Base-by-base conservation (phyloP, 2,888 invertebrate genomes). In the Agrochola circellaris region DNA sequence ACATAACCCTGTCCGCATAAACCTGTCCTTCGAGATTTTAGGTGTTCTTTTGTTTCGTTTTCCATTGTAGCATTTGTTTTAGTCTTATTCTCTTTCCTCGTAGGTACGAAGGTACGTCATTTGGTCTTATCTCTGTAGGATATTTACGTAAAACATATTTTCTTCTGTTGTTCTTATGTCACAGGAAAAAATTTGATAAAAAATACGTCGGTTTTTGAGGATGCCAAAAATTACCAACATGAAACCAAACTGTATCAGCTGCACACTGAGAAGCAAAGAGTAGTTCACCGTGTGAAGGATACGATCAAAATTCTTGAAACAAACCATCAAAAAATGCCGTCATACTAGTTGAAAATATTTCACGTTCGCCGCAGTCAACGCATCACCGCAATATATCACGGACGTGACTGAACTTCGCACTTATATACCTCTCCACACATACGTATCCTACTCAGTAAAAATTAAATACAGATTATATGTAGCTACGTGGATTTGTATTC, bases 271-370 rank as follows among this genome's bases (percentile, higher is more conserved):
- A 26, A 70, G 15, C 9, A n/a, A 34, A 58, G 6, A 45, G 9
- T 3, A 60, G n/a, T 51, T 45, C 30, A 11, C 15, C 42, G 58
- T n/a, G 38, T 38, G 20, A 64, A 9, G 26, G 30, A 73, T 69
- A 34, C 20, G 17, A 82, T 62, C 48, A 67, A 54, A 73, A 73
- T 54, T 68, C 51, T 11, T 54, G 26, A 8, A 62, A 65, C 42
- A 30, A 58, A 38, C 15, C 42, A 34, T 71, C 34, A 42, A 66
- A 64, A 56, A 69, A 34, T 72, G 38, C 70, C 60, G 54, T 79
- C 73, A 42, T 42, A 42, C 45, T 70, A 34, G 70, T 67, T 60
- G 23, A 42, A 71, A 58, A 73, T 75, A 75, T 75, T 73, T 71
- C 42, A 54, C 26, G 30, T 60, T 42, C 26, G 54, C 13, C 48